phyloP scores from a whole-genome alignment of 2,888 invertebrate species.

The Vesta saturnalis region DNA sequence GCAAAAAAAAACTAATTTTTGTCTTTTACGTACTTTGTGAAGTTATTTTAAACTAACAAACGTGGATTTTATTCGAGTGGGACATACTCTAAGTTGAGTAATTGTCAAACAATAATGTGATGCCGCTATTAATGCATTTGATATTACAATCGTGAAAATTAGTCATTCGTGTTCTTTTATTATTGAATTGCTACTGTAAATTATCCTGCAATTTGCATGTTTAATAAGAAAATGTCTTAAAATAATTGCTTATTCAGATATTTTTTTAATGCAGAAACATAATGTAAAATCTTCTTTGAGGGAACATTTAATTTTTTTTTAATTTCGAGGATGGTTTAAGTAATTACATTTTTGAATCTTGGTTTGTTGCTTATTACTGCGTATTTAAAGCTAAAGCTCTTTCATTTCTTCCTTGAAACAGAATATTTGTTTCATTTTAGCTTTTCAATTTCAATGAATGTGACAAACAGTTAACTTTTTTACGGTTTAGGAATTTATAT shows the following conservation, averaged over 20 bases:
- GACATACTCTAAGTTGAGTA: too few species aligned
- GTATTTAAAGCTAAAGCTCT: background rate
- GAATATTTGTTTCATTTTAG: constrained; percentile 12
- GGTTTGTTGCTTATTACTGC: background rate
- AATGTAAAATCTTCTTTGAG: background rate
- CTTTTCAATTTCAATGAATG: constrained; percentile 32
- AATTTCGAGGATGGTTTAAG: constrained; percentile 3
- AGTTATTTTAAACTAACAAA: too few species aligned
- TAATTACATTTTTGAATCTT: constrained; percentile 8
- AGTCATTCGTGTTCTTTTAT: too few species aligned
- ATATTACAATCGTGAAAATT: too few species aligned
- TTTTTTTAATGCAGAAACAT: background rate
- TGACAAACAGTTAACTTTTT: constrained; percentile 37
- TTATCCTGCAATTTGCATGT: background rate
- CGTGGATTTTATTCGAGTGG: too few species aligned
- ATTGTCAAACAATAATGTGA: too few species aligned
- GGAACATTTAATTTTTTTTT: background rate
- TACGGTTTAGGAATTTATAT: constrained; percentile 43
- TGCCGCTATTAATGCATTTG: too few species aligned
- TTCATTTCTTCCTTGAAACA: background rate
- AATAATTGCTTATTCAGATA: background rate
- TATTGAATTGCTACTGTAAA: too few species aligned
- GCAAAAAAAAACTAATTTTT: too few species aligned
- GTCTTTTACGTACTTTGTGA: too few species aligned
- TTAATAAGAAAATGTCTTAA: background rate